These are phyloP conservation scores for Bhutanitis thaidina DNA, from an alignment of 2,888 invertebrate species.

Conservation along the genomic window DNA sequence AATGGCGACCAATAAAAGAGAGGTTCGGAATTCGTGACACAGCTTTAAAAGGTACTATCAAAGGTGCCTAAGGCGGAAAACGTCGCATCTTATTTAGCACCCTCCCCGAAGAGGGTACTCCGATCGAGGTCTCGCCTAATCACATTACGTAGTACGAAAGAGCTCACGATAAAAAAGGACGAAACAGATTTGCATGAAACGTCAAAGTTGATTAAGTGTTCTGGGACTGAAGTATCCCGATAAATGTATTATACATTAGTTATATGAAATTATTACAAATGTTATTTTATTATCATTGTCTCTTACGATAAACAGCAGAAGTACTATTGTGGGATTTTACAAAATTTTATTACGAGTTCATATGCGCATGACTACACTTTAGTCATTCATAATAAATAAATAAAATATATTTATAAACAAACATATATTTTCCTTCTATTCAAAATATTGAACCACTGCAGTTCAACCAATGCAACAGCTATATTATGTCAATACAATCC, in stretches of 20 bases:
- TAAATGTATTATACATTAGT: not conserved
- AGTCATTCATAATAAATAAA: too few species aligned
- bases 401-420: too few species aligned
- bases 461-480: too few species aligned
- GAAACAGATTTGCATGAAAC: constrained; percentile 74
- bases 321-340: too few species aligned
- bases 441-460: too few species aligned
- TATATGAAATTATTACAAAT: not conserved
- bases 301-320: too few species aligned
- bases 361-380: too few species aligned
- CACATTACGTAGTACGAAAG: constrained; percentile 72
- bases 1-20: constrained; percentile 78
- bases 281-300: not conserved
- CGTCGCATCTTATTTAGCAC: constrained; percentile 77
- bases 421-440: too few species aligned
- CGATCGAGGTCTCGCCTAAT: constrained; percentile 64
- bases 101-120: constrained; percentile 56
- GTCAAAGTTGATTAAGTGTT: constrained; percentile 66
- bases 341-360: too few species aligned
- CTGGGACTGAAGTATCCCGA: constrained; percentile 25
- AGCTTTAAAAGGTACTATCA: constrained; percentile 77
- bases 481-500: too few species aligned
- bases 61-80: constrained; percentile 75
- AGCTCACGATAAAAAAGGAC: constrained; percentile 67
- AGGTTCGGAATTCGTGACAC: constrained; percentile 73